These are phyloP conservation scores for Discoglossus pictus DNA, from an alignment of 2,797 vertebrate species.

Conservation along the genomic window DNA sequence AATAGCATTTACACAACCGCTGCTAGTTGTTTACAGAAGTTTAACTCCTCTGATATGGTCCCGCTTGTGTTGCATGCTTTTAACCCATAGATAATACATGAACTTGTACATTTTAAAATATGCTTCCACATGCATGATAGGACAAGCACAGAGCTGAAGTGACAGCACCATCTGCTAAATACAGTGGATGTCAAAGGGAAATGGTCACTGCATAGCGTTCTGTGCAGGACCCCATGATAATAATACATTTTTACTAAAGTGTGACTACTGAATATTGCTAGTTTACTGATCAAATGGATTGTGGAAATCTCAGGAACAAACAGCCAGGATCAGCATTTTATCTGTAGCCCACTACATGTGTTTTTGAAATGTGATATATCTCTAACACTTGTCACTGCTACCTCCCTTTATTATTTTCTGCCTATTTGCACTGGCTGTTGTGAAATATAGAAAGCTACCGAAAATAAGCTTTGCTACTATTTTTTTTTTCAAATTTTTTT, in stretches of 20 bases:
- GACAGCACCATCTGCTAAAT: slow-evolving; percentile 88
- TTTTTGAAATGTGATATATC: slow-evolving; percentile 34
- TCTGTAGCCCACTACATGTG: slow-evolving; percentile 40
- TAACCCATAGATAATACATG: slow-evolving; percentile 86
- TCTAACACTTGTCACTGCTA: slow-evolving; percentile 49
- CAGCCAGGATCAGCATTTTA: not conserved
- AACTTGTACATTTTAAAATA: slow-evolving; percentile 78
- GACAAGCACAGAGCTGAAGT: slow-evolving; percentile 82
- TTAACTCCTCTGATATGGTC: slow-evolving; percentile 79
- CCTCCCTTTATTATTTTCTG: slow-evolving; percentile 35
- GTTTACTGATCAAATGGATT: slow-evolving; percentile 66
- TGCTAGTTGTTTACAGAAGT: slow-evolving; percentile 87
- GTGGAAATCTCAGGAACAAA: slow-evolving; percentile 41
- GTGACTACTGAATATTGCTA: slow-evolving; percentile 72
- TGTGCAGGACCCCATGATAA: slow-evolving; percentile 72
- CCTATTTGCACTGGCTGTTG: slow-evolving; percentile 10
- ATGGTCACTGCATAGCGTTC: slow-evolving; percentile 69
- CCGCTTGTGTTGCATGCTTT: slow-evolving; percentile 78
- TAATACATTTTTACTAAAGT: slow-evolving; percentile 73
- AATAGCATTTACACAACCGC: slow-evolving; percentile 81
- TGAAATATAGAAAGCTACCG: slow-evolving; percentile 3
- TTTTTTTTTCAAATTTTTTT: too few relatives aligned
- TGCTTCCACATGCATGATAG: slow-evolving; percentile 80
- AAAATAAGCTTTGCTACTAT: not conserved
- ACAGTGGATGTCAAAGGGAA: slow-evolving; percentile 76